These are phyloP conservation scores for Volucella zonaria DNA, from an alignment of 2,888 invertebrate species.

Conservation along the genomic window DNA sequence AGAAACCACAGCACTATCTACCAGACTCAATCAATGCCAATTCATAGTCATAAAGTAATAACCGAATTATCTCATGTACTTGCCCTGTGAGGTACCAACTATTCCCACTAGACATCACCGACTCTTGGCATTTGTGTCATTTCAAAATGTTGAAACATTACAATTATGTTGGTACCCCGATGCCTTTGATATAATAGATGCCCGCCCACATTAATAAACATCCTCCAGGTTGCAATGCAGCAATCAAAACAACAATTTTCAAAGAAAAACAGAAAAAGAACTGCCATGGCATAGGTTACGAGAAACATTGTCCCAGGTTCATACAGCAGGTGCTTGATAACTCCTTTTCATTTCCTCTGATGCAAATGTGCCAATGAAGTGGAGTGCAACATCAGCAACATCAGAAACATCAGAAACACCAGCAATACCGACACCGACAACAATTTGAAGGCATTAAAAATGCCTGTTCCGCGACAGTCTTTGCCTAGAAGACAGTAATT, in stretches of 20 bases:
- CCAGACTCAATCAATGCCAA: conserved; percentile 13
- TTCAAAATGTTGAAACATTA: conserved; percentile 31
- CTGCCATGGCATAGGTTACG: conserved; percentile 45
- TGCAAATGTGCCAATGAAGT: conserved; percentile 23
- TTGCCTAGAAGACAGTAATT: conserved; percentile 47
- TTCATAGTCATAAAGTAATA: conserved; percentile 19
- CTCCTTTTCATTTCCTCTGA: conserved; percentile 11
- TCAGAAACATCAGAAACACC: conserved; percentile 7
- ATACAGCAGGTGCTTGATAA: conserved; percentile 50
- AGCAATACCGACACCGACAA: not conserved
- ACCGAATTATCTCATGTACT: conserved; percentile 3
- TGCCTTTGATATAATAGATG: conserved; percentile 2
- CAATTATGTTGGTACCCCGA: not conserved
- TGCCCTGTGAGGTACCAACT: not conserved
- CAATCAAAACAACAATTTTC: conserved; percentile 2
- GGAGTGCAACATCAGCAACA: conserved; percentile 8
- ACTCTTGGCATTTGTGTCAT: not conserved
- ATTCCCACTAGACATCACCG: not conserved
- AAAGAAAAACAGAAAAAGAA: conserved; percentile 42
- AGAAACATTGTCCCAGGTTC: conserved; percentile 22
- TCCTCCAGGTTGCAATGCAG: not conserved
- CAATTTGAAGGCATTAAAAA: conserved; percentile 32
- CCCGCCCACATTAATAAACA: not conserved
- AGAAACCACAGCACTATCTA: not conserved
- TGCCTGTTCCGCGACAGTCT: conserved; percentile 7